Percentiles rank a stretch among this genome's conserved stretches.
These are phyloP conservation scores for Erythrocebus patas DNA, from an alignment of 2,113 vertebrate genomes.

Conservation along the genomic window DNA sequence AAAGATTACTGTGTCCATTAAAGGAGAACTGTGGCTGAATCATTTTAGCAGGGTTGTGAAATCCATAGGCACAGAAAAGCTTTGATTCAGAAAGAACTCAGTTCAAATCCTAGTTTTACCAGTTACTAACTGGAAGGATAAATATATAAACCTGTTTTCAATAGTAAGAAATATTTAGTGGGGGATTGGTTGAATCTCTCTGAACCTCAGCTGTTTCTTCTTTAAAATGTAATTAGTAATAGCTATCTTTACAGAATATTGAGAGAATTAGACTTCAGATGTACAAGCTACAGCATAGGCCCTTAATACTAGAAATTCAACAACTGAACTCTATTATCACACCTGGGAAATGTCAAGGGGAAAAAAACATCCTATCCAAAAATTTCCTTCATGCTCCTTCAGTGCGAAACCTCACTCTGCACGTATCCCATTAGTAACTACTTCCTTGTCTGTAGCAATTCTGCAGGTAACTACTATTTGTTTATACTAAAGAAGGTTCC, in stretches of 20 bases:
- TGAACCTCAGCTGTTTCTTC: background rate
- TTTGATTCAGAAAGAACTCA: background rate
- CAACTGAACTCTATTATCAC: background rate
- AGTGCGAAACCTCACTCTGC: background rate
- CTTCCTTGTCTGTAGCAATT: background rate
- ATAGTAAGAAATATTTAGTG: background rate
- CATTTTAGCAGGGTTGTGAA: background rate
- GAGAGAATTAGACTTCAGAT: background rate
- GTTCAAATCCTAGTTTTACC: background rate
- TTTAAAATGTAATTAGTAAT: background rate
- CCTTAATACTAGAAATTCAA: background rate
- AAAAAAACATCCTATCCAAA: background rate
- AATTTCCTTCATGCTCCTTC: background rate
- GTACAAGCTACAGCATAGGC: background rate
- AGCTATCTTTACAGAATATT: background rate
- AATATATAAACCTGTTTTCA: background rate
- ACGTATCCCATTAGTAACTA: background rate
- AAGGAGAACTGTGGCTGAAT: background rate
- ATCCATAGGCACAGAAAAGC: background rate
- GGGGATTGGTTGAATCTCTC: background rate
- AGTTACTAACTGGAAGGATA: background rate
- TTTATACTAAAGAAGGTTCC: background rate
- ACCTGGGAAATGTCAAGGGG: background rate
- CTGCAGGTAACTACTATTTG: background rate
- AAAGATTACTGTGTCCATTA: background rate